Conservation (phyloP, 2,888 invertebrate species). For the Nudaria mundana region DNA sequence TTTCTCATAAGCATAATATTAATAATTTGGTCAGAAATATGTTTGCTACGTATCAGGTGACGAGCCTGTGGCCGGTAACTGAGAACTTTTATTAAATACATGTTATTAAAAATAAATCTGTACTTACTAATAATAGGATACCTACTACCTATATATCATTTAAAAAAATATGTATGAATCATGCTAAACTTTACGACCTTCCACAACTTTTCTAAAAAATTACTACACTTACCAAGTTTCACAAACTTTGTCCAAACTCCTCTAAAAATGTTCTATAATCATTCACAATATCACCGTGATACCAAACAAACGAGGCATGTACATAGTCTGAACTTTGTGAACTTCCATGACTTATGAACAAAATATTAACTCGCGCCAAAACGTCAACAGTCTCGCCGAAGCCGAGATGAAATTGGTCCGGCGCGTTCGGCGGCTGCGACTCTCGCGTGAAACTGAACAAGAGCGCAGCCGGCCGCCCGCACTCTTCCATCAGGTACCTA, state of each 20-base stretch:
- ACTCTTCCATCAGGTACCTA: conserved; percentile 65
- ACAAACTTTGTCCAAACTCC: too few relatives aligned
- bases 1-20: too few relatives aligned
- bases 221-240: conserved; percentile 41
- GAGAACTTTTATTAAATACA: too few relatives aligned
- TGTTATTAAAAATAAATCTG: too few relatives aligned
- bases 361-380: conserved; percentile 40
- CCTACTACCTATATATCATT: too few relatives aligned
- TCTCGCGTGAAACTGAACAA: conserved; percentile 66
- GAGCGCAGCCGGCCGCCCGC: conserved; percentile 50
- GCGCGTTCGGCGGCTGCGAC: conserved; percentile 42
- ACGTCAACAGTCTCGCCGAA: conserved; percentile 8
- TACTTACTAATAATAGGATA: too few relatives aligned
- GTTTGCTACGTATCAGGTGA: too few relatives aligned
- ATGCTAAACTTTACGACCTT: conserved; percentile 18
- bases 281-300: too few relatives aligned
- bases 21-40: too few relatives aligned
- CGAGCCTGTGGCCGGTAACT: too few relatives aligned
- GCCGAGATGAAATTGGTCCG: conserved; percentile 9
- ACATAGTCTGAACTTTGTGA: conserved; percentile 24
- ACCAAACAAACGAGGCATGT: conserved; percentile 19
- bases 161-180: too few relatives aligned
- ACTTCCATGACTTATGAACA: conserved; percentile 17
- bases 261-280: too few relatives aligned
- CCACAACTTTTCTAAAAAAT: conserved; percentile 33